Percentiles rank a stretch among this genome's conserved stretches.
Conservation (phyloP, 2,888 invertebrate species). For the Diaphora mendica region DNA sequence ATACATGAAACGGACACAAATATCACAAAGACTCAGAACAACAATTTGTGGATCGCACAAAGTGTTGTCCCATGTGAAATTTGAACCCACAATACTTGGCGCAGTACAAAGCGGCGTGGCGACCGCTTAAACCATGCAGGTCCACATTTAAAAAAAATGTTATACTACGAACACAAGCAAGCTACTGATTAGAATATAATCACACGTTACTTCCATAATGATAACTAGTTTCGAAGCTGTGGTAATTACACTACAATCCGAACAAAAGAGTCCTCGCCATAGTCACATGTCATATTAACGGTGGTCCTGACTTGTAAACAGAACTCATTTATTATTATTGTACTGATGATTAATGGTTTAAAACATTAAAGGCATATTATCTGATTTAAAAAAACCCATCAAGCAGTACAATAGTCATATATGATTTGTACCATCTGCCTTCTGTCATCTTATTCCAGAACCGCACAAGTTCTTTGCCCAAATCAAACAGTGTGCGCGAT, state of each 20-base stretch:
- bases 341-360: not conserved
- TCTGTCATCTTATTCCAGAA: no score
- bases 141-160: no score
- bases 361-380: not conserved
- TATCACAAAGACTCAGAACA: no score
- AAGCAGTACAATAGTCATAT: not conserved
- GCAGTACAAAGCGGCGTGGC: no score
- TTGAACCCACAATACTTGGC: no score
- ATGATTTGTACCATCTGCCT: no score
- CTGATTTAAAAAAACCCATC: not conserved
- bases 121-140: no score
- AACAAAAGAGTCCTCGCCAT: not conserved
- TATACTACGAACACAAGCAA: not conserved
- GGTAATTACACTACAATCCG: not conserved
- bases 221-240: not conserved
- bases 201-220: not conserved
- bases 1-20: no score
- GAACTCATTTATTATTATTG: not conserved
- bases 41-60: no score
- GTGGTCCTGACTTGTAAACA: not conserved
- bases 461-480: no score
- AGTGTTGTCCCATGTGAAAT: no score
- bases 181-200: constrained; percentile 7
- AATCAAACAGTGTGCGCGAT: no score
- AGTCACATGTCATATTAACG: not conserved